Conservation (phyloP, 2,888 invertebrate species). For the Opisthograptis luteolata region DNA sequence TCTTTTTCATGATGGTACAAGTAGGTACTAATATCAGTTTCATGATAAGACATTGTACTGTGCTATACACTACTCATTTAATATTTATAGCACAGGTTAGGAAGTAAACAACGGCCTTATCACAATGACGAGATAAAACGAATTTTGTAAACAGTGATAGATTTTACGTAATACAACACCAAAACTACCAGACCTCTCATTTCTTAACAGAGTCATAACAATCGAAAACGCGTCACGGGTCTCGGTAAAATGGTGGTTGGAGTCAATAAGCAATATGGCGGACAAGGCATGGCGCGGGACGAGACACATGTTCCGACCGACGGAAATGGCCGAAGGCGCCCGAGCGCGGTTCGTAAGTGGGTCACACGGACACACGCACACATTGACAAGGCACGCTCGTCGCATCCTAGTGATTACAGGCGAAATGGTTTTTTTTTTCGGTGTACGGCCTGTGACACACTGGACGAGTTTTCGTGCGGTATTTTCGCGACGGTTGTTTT, state of each 20-base stretch:
- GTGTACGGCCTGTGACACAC: constrained; percentile 56
- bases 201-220: constrained; percentile 4
- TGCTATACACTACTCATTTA: background rate
- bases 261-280: constrained; percentile 62
- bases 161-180: constrained; percentile 55
- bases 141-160: constrained; percentile 49
- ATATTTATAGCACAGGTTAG: constrained; percentile 21
- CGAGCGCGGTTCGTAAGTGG: constrained; percentile 78
- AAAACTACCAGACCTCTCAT: constrained; percentile 30
- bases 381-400: constrained; percentile 42
- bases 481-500: constrained; percentile 23
- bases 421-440: constrained; percentile 54
- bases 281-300: too few relatives aligned
- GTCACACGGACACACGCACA: constrained; percentile 79
- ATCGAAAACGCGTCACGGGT: constrained; percentile 42
- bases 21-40: too few relatives aligned
- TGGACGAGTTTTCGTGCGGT: constrained; percentile 55
- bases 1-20: too few relatives aligned
- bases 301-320: constrained; percentile 67
- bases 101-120: constrained; percentile 50
- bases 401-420: constrained; percentile 58
- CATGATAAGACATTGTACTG: too few relatives aligned
- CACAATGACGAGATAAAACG: constrained; percentile 48
- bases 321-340: constrained; percentile 69
- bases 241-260: constrained; percentile 56